Conservation (phyloP, 2,113 vertebrate genomes). For the Regulus satrapa region DNA sequence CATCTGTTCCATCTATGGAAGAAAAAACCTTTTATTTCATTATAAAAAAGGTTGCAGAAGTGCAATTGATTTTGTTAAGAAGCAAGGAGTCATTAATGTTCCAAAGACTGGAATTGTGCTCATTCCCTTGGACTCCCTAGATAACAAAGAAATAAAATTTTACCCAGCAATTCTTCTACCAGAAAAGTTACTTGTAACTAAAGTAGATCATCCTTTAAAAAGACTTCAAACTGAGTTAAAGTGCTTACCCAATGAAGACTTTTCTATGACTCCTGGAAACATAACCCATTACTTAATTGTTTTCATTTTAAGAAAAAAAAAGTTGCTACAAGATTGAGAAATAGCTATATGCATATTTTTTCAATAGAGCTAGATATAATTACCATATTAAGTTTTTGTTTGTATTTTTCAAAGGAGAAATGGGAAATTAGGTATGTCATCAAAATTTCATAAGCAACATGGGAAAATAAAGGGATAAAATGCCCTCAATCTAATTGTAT, state of each 20-base stretch:
- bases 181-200: slow-evolving; percentile 27
- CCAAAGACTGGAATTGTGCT: slow-evolving; percentile 3
- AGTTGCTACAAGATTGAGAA: not conserved
- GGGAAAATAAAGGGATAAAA: not conserved
- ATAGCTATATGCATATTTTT: not conserved
- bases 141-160: slow-evolving; percentile 41
- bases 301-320: not conserved
- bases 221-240: not conserved
- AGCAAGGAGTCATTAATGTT: slow-evolving; percentile 25
- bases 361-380: not conserved
- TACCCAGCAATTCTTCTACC: slow-evolving; percentile 7
- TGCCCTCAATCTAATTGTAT: not conserved
- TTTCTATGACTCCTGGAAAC: not conserved
- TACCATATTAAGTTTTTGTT: not conserved
- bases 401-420: not conserved
- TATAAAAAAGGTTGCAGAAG: slow-evolving; percentile 48
- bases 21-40: slow-evolving; percentile 29
- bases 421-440: not conserved
- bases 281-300: not conserved
- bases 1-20: slow-evolving; percentile 15
- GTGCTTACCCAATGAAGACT: not conserved
- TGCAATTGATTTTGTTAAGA: slow-evolving; percentile 40
- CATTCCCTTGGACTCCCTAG: slow-evolving; percentile 1
- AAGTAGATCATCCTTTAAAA: slow-evolving; percentile 8
- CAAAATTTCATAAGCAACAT: not conserved